Base-by-base conservation (phyloP, 2,888 invertebrate genomes). In the Heteromurus nitidus region DNA sequence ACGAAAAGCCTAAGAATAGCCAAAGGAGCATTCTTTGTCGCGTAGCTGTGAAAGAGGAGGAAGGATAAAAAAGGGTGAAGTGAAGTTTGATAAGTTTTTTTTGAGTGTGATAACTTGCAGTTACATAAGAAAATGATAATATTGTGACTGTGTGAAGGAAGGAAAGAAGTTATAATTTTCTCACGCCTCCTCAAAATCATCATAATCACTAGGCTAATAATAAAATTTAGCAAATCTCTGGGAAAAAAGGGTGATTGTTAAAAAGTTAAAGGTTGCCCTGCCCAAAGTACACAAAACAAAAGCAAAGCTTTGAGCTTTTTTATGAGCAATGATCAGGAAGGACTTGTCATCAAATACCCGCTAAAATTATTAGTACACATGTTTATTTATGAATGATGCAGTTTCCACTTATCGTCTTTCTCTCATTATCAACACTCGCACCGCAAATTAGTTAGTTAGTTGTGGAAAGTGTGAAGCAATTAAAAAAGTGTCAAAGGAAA, bases 131-230 rank as follows among this genome's bases (percentile, higher is more conserved):
- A n/a, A n/a, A n/a, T n/a, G n/a, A n/a, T n/a, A n/a, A n/a, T n/a
- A n/a, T n/a, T 75, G 64, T 53, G 47, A 74, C 69, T 72, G 58
- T 79, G n/a, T n/a, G n/a, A 30, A 65, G 55, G 11, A 11, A 72
- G 64, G 36, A 70, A 72, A 68, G 53, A 79, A 64, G 79, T 72
- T 79, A 79, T 79, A 79, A 79, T 79, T 79, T 79, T 79, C 79
- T 79, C 79, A 79, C 82, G 70, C 74, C 82, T 80, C 70, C 72
- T 73, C 77, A 76, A 76, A 75, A 81, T 81, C 81, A 69, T 75
- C 65, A 75, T 83, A 83, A 83, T 83, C 80, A 83, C 82, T 80
- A 72, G 80, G 69, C 80, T 80, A 83, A 83, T 83, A 82, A 77
- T 82, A 72, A 79, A 79, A 79, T 79, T 79, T 79, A 79, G 79